Evolutionary conservation across 2,797 vertebrate species (phyloP).

Genomic region (Meda fulgida): DNA sequence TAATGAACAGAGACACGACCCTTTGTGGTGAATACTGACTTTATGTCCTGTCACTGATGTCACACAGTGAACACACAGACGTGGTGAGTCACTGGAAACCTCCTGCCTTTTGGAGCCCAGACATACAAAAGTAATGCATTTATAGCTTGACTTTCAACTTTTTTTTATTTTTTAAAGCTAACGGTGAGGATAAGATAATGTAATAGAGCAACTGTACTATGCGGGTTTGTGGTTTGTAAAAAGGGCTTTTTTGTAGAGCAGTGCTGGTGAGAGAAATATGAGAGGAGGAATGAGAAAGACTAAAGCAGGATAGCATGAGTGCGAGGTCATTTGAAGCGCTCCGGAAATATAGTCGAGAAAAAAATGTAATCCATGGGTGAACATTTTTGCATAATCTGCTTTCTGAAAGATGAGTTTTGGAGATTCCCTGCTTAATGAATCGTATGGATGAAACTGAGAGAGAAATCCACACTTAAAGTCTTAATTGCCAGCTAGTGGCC

Average conservation of each 20-base stretch:
- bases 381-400: constrained; percentile 29
- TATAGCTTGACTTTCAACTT: not conserved
- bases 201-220: constrained; percentile 7
- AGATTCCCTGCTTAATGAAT: constrained; percentile 19
- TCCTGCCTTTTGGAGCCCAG: constrained; percentile 12
- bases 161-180: not conserved
- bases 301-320: not conserved
- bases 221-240: constrained; percentile 33
- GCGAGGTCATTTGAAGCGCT: constrained; percentile 11
- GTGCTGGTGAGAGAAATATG: constrained; percentile 28
- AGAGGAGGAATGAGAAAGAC: constrained; percentile 4
- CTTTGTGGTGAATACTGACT: constrained; percentile 10
- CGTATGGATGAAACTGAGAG: not conserved
- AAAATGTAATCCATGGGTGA: not conserved
- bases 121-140: constrained; percentile 12
- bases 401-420: constrained; percentile 20
- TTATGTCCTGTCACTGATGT: not conserved
- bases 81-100: constrained; percentile 21
- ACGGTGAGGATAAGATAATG: not conserved
- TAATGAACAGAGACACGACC: constrained; percentile 11
- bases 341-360: not conserved
- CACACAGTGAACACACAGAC: constrained; percentile 1
- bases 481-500: constrained; percentile 21
- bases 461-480: constrained; percentile 8
- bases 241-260: constrained; percentile 10